Base-by-base conservation (phyloP, 2,888 invertebrate species). In the Heteromurus nitidus region DNA sequence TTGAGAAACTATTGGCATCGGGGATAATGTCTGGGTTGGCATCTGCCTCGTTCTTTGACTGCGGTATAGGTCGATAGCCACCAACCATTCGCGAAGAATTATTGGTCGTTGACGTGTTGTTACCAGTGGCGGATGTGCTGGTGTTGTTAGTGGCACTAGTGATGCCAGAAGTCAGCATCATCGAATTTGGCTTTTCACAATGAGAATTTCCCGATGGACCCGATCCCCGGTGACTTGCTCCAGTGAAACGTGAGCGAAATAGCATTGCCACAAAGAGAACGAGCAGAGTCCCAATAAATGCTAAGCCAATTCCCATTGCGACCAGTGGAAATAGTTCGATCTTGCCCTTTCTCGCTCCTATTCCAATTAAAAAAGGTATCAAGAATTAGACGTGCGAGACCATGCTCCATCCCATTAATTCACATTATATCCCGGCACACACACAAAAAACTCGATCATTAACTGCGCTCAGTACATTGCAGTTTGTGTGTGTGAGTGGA, bases 1-100 rank as follows among this genome's bases (percentile, higher is more conserved):
- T 84, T 76, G 86, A 84, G 80, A 84, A 87, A 79, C 82, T 85
- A 79, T 87, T 87, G 85, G 86, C 86, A 85, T 86, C 87, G 55
- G 86, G 86, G 70, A 87, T 86, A 75, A 87, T 86, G 83, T 87
- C 87, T 50, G 87, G 87, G 80, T 87, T 87, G 70, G 86, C 84
- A 84, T 86, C 86, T 62, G 82, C 83, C 26, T 86, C 87, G 69
- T 79, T 82, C 69, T 86, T 86, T 20, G 85, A 84, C 64, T 82
- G 85, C 11, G 86, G 82, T 24, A 86, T 74, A 22, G 83, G 74
- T 42, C 86, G 80, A 74, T 87, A 87, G 28, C 85, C 85, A 36
- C 80, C 84, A 42, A 81, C 82, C 36, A 72, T 80, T 67, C 76
- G 69, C 18, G 82, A 79, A 68, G 76, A 68, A 31, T 80, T 83